Base-by-base conservation (phyloP, 2,113 vertebrate species). In the Mesembrinibis cayennensis region DNA sequence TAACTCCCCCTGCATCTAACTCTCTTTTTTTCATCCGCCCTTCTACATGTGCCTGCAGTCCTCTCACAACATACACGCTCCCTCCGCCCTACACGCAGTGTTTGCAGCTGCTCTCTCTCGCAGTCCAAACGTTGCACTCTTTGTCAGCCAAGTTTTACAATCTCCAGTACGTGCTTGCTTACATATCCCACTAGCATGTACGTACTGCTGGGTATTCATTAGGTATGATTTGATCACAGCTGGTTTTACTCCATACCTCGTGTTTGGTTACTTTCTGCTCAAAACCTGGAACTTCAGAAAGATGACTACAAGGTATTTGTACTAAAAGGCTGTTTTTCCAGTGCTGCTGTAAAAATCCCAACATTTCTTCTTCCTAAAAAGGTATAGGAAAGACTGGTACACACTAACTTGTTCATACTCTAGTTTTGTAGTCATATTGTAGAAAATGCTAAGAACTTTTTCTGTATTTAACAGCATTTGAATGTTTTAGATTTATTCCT, bases 31-130 rank as follows among this genome's bases (percentile, higher is more conserved):
- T 58, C 26, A 7, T 29, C 45, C 82, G 38, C 42, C 45, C 30
- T 81, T 55, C 42, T 49, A 6, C 17, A 2, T 0, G 5, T 47
- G 30, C 16, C 27, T 8, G 9, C 65, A 44, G 67, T 79, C 56
- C 44, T 70, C 49, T 29, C 2, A 0, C 53, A 62, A 16, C 19
- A 9, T 2, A 5, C 8, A 2, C 7, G 0, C 34, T 76, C 44
- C 55, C 38, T 34, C 50, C 56, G 62, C 63, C 42, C 22, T 32
- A 2, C 38, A 10, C 0, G 0, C 16, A 29, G 17, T 9, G 22
- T 47, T 69, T 47, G 14, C 73, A 90, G 69, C 38, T 82, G 70
- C 50, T 69, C 4, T 47, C 26, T 44, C 58, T 66, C 40, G 1
- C 32, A 21, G 45, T 53, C 63, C 65, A 74, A 40, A 70, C 3